Evolutionary conservation across 2,888 invertebrate species (phyloP).

Genomic region (Phaonia tiefii): DNA sequence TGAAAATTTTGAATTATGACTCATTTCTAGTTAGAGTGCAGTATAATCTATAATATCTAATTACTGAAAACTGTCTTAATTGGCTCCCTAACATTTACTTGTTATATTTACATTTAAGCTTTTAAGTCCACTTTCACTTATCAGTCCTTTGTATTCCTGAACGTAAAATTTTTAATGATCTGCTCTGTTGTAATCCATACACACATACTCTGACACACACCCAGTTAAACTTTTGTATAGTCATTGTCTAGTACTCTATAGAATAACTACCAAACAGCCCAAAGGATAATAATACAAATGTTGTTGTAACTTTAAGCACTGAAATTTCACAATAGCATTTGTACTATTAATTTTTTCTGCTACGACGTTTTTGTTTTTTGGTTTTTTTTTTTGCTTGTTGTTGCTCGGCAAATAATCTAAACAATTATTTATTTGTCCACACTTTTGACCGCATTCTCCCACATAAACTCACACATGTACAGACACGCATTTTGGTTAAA

Average conservation of each 20-base stretch:
- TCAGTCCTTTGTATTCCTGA: too few relatives aligned
- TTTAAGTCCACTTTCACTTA: too few relatives aligned
- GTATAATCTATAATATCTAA: too few relatives aligned
- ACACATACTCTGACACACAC: slow-evolving; percentile 32
- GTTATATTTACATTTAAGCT: too few relatives aligned
- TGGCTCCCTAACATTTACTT: too few relatives aligned
- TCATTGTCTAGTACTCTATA: too few relatives aligned
- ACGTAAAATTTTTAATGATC: slow-evolving; percentile 12
- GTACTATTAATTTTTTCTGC: not conserved
- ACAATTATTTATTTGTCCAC: slow-evolving; percentile 59
- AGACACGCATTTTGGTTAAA: slow-evolving; percentile 49
- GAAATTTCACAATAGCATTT: slow-evolving; percentile 3
- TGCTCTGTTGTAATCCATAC: slow-evolving; percentile 7
- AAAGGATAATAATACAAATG: slow-evolving; percentile 1
- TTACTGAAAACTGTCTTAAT: too few relatives aligned
- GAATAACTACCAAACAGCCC: slow-evolving; percentile 16
- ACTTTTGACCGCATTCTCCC: slow-evolving; percentile 39
- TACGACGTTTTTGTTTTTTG: not conserved
- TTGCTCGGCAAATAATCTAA: slow-evolving; percentile 45
- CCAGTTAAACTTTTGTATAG: slow-evolving; percentile 9
- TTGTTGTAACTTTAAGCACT: not conserved
- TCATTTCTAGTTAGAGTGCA: too few relatives aligned
- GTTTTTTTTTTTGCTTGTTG: not conserved
- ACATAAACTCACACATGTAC: too few relatives aligned
- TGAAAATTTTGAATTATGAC: too few relatives aligned